Conservation (phyloP, 2,797 vertebrate species). For the Gouania willdenowi region DNA sequence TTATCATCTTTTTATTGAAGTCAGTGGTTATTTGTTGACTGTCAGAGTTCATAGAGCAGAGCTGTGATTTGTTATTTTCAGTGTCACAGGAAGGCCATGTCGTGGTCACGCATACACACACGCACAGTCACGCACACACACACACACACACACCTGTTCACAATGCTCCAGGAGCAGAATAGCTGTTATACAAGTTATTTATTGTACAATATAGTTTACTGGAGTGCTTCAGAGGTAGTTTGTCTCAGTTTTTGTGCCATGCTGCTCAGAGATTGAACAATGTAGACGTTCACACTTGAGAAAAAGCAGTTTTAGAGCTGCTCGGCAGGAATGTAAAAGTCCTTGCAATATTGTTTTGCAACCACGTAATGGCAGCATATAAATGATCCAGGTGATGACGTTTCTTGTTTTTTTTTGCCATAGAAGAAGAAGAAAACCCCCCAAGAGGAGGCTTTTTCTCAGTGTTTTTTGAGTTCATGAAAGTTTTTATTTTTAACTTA, state of each 20-base stretch:
- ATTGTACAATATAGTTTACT: conserved; percentile 59
- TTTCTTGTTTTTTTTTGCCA: conserved; percentile 3
- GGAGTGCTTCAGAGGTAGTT: conserved; percentile 38
- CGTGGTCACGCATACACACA: conserved; percentile 1
- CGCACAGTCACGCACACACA: conserved; percentile 8
- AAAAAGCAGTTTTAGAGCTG: conserved; percentile 16
- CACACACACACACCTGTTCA: conserved; percentile 26
- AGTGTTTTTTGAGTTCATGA: neutral
- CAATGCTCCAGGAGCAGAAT: conserved; percentile 25
- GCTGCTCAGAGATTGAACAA: conserved; percentile 22
- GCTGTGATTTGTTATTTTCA: conserved; percentile 12
- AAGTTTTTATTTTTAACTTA: conserved; percentile 32
- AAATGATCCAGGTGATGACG: conserved; percentile 3
- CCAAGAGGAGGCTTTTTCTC: conserved; percentile 14
- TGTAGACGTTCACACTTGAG: conserved; percentile 14
- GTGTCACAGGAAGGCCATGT: conserved; percentile 12
- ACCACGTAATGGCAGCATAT: conserved; percentile 36
- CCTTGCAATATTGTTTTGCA: conserved; percentile 20
- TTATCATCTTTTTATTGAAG: neutral
- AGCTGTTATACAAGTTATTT: conserved; percentile 52
- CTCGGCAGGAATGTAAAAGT: conserved; percentile 19
- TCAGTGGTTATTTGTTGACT: neutral
- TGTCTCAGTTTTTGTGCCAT: conserved; percentile 36
- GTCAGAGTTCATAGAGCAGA: neutral
- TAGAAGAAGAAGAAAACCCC: conserved; percentile 8